Evolutionary conservation across 2,113 vertebrate species (phyloP), one percentile per base, ranked within the genome.

Genomic region (Sula dactylatra): DNA sequence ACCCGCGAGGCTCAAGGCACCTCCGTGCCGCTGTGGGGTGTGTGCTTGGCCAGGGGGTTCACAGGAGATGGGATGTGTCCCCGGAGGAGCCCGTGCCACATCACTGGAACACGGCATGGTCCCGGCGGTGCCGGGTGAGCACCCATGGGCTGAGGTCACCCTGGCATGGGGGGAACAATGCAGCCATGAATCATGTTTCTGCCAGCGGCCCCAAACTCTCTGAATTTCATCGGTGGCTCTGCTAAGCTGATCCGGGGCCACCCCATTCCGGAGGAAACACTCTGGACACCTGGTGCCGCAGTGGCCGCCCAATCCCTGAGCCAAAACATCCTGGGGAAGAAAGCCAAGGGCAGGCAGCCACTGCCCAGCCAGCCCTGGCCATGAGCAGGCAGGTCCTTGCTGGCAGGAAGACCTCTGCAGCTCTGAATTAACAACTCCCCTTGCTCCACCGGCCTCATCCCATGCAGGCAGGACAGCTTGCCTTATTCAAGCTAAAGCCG

Each of bases 101-200:
- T 36, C 65, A 56, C 38, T 3, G 1, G 71, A 26, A 25, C 4
- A 3, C 1, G 14, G 59, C 58, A 31, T 7, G 1, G 20, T 16
- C 38, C 56, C 3, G 17, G 40, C 3, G 6, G 8, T 9, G 13
- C 12, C 1, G 1, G 34, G 8, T 4, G 45, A 73, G 29, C 1
- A 0, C 26, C 76, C 2, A 0, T 1, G 13, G 45, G 64, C 31
- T 10, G 31, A 58, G 31, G 20, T 14, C 42, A 36, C 25, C 24
- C 45, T 8, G 5, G 22, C 22, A 7, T 7, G 4, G 16, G 9
- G 54, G 14, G 17, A 82, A 21, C 10, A 2, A 2, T 1, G 6
- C 38, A 32, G 18, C 42, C 16, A 17, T 19, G 13, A 5, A 25
- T 4, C 1, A 1, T 10, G 24, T 13, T 47, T 17, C 38, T 24